Evolutionary conservation across 2,888 invertebrate species (phyloP).

Genomic region (Clepsis dumicolana): DNA sequence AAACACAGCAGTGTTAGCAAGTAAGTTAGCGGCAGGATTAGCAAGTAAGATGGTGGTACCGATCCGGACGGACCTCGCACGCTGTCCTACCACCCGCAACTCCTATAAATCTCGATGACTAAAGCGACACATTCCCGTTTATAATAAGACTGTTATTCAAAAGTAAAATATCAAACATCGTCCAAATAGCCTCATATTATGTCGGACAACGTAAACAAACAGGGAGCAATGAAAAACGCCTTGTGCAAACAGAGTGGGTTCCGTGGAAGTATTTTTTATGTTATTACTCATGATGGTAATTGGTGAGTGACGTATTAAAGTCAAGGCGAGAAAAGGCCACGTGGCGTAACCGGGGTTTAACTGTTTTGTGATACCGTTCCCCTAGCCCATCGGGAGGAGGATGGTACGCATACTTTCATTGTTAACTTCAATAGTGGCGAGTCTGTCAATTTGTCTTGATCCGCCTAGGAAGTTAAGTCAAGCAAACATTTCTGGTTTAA

Average conservation of each 20-base stretch:
- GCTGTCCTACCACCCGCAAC: too few species aligned
- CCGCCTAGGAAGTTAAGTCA: too few species aligned
- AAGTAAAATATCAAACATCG: conserved; percentile 7
- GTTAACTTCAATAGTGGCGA: too few species aligned
- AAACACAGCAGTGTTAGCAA: too few species aligned
- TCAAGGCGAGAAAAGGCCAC: conserved; percentile 9
- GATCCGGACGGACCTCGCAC: too few species aligned
- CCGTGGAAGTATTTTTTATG: conserved; percentile 15
- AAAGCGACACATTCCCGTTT: neutral
- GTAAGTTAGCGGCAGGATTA: too few species aligned
- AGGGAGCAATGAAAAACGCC: conserved; percentile 10
- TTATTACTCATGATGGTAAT: conserved; percentile 4
- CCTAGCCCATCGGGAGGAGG: neutral
- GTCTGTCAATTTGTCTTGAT: too few species aligned
- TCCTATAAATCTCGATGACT: neutral
- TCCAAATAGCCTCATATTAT: conserved; percentile 7
- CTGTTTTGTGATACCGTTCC: neutral
- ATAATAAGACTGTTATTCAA: neutral
- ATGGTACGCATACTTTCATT: neutral
- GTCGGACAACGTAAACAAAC: neutral
- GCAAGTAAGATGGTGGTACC: too few species aligned
- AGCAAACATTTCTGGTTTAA: too few species aligned
- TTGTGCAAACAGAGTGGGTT: conserved; percentile 11
- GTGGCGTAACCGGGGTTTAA: neutral
- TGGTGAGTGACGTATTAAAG: neutral